phyloP scores from a whole-genome alignment of 1,140 invertebrate species.

The Anastatus disparis region DNA sequence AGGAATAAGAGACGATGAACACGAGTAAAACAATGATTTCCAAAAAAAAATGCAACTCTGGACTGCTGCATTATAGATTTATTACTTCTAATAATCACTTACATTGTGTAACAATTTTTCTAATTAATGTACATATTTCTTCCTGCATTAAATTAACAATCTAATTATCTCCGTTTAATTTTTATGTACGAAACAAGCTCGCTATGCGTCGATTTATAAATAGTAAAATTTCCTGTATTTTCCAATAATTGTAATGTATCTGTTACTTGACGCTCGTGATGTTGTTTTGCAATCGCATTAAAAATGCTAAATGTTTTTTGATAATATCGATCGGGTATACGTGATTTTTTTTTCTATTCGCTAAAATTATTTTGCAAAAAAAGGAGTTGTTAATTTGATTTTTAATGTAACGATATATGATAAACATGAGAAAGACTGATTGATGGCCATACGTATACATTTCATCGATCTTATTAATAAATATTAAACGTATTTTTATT shows the following conservation, averaged over 20 bases:
- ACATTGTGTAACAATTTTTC: no score
- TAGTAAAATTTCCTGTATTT: slow-evolving; percentile 10
- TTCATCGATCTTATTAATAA: neutral
- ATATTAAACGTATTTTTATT: neutral
- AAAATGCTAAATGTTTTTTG: neutral
- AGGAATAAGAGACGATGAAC: neutral
- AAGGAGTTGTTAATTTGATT: no score
- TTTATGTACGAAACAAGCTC: neutral
- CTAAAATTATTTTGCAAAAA: no score
- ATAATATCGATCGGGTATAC: slow-evolving; percentile 3
- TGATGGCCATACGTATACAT: neutral
- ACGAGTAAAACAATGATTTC: slow-evolving; percentile 5
- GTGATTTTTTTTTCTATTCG: neutral
- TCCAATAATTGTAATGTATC: neutral
- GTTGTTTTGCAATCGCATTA: neutral
- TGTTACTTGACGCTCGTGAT: neutral
- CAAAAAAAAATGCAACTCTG: slow-evolving; percentile 42
- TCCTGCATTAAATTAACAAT: no score
- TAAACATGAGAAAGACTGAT: neutral
- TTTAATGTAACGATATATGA: no score
- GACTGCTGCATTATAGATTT: slow-evolving; percentile 6
- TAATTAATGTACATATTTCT: no score
- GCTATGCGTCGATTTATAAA: slow-evolving; percentile 2
- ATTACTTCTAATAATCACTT: neutral
- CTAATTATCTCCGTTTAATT: no score